phyloP scores from a whole-genome alignment of 2,113 vertebrate species.

The Aepyceros melampus region DNA sequence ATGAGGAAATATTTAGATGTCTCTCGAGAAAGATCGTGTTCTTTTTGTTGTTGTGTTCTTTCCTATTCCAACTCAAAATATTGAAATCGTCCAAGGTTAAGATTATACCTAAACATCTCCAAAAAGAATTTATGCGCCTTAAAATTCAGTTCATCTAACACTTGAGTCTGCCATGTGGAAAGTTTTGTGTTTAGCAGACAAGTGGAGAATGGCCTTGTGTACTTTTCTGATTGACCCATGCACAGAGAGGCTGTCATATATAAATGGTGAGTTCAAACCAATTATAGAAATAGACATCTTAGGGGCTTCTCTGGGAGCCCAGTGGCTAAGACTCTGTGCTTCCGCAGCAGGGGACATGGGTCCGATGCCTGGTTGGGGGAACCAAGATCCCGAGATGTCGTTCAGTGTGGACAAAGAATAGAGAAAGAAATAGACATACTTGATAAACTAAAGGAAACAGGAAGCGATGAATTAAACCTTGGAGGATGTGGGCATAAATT shows the following conservation, averaged over 20 bases:
- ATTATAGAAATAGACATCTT: background rate
- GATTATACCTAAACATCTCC: background rate
- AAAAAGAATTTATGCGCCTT: background rate
- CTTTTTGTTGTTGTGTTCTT: background rate
- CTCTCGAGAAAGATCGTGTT: rapidly evolving
- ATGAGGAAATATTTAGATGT: background rate
- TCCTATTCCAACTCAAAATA: background rate
- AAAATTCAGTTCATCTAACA: background rate
- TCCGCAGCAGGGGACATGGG: rapidly evolving
- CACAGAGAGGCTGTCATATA: too few relatives aligned
- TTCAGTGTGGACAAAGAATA: background rate
- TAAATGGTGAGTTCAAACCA: background rate
- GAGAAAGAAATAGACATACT: background rate
- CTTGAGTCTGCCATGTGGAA: background rate
- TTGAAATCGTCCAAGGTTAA: background rate
- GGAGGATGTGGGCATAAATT: background rate
- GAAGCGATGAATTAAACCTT: background rate
- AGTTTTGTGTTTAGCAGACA: background rate
- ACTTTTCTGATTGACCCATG: background rate
- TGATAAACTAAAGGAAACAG: background rate
- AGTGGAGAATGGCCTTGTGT: too few relatives aligned
- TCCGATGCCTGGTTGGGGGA: background rate
- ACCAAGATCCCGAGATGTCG: background rate
- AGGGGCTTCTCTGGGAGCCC: background rate
- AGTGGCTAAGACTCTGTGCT: background rate